A percentile compares a stretch with the other conserved stretches of the same genome.
Evolutionary conservation across 2,113 vertebrate species (phyloP).

Genomic region (Dromiciops gliroides): DNA sequence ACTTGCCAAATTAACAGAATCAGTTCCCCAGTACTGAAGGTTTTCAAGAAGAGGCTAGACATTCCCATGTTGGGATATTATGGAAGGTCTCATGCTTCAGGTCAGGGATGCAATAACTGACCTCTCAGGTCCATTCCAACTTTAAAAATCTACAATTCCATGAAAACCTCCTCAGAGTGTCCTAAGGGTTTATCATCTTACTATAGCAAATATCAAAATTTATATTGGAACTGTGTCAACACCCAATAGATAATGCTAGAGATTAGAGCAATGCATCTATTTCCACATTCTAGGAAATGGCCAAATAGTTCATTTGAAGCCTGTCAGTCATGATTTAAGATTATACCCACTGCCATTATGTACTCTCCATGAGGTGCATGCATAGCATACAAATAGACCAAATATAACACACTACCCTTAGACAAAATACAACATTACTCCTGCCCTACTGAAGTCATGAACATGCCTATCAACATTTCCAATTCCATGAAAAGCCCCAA

Average conservation of each 20-base stretch:
- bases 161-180: constrained; percentile 42
- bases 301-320: constrained; percentile 43
- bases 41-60: neutral
- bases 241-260: constrained; percentile 28
- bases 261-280: constrained; percentile 30
- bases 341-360: constrained; percentile 30
- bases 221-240: constrained; percentile 50
- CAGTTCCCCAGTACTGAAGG: neutral
- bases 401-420: constrained; percentile 11
- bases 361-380: neutral
- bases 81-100: neutral
- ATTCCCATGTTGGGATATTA: neutral
- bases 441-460: constrained; percentile 26
- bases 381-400: constrained; percentile 9
- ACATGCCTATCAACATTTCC: constrained; percentile 27
- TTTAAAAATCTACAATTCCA: neutral
- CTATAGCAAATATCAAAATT: constrained; percentile 39
- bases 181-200: constrained; percentile 61
- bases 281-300: constrained; percentile 65
- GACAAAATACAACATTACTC: constrained; percentile 6
- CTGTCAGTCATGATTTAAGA: constrained; percentile 61
- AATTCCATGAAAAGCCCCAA: neutral
- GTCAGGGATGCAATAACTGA: neutral
- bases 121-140: neutral
- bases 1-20: neutral